These are phyloP conservation scores for Alectoris magna DNA, from an alignment of 2,797 vertebrate genomes.

Conservation along the genomic window DNA sequence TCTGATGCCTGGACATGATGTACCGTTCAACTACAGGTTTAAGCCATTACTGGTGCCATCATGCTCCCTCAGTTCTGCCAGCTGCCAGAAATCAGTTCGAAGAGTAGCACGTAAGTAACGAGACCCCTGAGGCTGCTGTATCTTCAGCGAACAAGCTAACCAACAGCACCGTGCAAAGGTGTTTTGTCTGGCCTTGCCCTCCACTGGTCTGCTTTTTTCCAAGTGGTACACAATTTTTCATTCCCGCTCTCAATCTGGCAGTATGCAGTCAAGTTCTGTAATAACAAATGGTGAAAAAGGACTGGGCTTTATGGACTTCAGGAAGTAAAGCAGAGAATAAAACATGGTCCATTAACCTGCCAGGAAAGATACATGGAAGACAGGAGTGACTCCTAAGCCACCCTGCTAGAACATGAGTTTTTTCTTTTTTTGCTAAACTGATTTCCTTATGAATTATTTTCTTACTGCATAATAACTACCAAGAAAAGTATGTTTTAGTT, in stretches of 20 bases:
- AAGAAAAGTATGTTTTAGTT: constrained; percentile 80
- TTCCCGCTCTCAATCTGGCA: not conserved
- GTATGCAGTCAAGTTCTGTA: not conserved
- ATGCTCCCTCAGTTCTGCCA: not conserved
- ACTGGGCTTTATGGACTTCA: constrained; percentile 43
- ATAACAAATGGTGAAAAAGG: constrained; percentile 33
- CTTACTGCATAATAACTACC: constrained; percentile 70
- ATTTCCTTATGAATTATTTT: constrained; percentile 69
- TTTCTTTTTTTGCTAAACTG: constrained; percentile 21
- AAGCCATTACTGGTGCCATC: not conserved
- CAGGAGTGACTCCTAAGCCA: constrained; percentile 36
- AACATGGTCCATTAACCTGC: constrained; percentile 55
- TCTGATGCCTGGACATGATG: fast-evolving
- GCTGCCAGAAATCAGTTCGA: not conserved
- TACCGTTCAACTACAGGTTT: not conserved
- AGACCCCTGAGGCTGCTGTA: not conserved
- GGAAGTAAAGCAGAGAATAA: constrained; percentile 58
- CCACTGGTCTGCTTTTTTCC: not conserved
- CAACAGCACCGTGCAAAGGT: not conserved
- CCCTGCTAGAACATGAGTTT: constrained; percentile 25
- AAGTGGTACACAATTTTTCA: not conserved
- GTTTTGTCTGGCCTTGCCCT: not conserved
- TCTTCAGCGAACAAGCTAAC: not conserved
- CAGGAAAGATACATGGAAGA: constrained; percentile 65
- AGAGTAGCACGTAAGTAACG: fast-evolving